Evolutionary conservation across 2,113 vertebrate species (phyloP).

Genomic region (Ameiurus melas): DNA sequence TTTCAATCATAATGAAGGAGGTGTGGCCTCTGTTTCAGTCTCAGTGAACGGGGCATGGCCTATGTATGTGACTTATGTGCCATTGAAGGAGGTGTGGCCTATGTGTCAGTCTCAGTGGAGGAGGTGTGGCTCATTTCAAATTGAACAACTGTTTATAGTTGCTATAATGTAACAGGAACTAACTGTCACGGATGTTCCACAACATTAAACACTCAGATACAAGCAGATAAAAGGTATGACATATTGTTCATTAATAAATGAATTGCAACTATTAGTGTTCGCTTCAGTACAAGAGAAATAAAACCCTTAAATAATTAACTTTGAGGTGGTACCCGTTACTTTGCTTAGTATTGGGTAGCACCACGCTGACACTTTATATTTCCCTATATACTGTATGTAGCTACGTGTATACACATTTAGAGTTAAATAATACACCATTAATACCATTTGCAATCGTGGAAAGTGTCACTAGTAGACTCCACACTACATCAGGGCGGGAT

Average conservation of each 20-base stretch:
- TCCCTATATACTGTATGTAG: not conserved
- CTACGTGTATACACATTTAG: not conserved
- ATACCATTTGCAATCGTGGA: not conserved
- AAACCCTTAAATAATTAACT: not conserved
- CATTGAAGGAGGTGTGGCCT: no score
- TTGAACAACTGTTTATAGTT: not conserved
- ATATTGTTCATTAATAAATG: not conserved
- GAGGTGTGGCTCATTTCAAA: not conserved
- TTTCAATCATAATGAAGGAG: no score
- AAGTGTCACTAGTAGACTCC: slow-evolving; percentile 14
- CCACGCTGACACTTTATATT: no score
- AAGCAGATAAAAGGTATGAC: not conserved
- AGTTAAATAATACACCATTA: not conserved
- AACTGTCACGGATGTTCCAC: not conserved
- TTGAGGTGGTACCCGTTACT: not conserved
- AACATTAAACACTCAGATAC: not conserved
- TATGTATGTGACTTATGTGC: no score
- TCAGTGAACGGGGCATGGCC: no score
- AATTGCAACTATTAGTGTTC: not conserved
- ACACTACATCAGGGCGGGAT: not conserved
- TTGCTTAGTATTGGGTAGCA: no score
- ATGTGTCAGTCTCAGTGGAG: not conserved
- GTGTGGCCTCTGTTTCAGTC: no score
- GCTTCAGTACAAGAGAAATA: not conserved
- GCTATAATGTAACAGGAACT: no score